These are phyloP conservation scores for Macaria notata DNA, from an alignment of 2,888 invertebrate species.

Conservation along the genomic window DNA sequence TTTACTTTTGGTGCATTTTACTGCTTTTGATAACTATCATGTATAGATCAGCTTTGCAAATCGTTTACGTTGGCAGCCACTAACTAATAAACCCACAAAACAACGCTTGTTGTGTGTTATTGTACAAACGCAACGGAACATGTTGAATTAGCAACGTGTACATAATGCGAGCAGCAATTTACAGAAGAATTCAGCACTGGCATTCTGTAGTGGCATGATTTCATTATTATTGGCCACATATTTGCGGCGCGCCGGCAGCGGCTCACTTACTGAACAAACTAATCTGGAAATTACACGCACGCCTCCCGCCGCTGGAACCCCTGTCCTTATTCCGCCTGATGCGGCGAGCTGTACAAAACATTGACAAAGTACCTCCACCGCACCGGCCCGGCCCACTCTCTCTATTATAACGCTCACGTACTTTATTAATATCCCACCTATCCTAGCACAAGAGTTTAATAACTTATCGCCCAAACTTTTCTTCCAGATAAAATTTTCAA, in stretches of 20 bases:
- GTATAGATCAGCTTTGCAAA: too few species aligned
- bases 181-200: constrained; percentile 14
- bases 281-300: constrained; percentile 77
- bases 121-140: not conserved
- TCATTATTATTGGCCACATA: constrained; percentile 68
- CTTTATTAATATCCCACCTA: constrained; percentile 25
- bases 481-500: constrained; percentile 10
- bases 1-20: too few species aligned
- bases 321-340: constrained; percentile 32
- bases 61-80: too few species aligned
- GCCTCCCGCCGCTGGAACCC: constrained; percentile 29
- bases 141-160: constrained; percentile 36
- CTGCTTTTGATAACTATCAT: too few species aligned
- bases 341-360: constrained; percentile 51
- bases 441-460: constrained; percentile 9
- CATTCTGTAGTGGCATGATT: constrained; percentile 29
- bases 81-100: too few species aligned
- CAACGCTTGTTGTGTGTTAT: too few species aligned
- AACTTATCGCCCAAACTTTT: constrained; percentile 8
- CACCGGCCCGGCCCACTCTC: constrained; percentile 3
- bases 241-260: constrained; percentile 58
- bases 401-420: constrained; percentile 24
- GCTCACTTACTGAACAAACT: constrained; percentile 75
- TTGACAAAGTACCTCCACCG: constrained; percentile 33
- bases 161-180: constrained; percentile 16